Conservation (phyloP, 2,113 vertebrate species). For the Mirza zaza region DNA sequence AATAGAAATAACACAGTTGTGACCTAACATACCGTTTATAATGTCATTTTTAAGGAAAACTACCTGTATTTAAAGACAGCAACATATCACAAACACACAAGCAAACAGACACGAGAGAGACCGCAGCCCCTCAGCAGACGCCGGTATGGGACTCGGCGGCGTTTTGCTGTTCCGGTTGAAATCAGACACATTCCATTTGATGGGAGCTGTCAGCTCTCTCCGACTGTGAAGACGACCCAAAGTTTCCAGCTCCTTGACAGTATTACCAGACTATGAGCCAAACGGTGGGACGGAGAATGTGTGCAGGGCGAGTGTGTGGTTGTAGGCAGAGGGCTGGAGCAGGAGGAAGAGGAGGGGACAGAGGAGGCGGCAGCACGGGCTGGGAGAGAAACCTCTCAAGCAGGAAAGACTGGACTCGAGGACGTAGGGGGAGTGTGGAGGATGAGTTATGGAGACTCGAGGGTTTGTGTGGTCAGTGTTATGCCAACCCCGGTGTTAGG, state of each 20-base stretch:
- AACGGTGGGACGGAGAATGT: slow-evolving; percentile 80
- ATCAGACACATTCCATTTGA: slow-evolving; percentile 18
- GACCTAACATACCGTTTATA: slow-evolving; percentile 71
- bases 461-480: slow-evolving; percentile 80
- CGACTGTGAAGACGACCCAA: slow-evolving; percentile 85
- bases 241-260: slow-evolving; percentile 76
- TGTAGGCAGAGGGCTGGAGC: slow-evolving; percentile 66
- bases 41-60: slow-evolving; percentile 71
- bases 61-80: slow-evolving; percentile 83
- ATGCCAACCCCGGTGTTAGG: slow-evolving; percentile 82
- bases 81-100: slow-evolving; percentile 73
- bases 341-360: background rate
- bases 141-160: slow-evolving; percentile 19
- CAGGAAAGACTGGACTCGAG: slow-evolving; percentile 61
- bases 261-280: slow-evolving; percentile 79
- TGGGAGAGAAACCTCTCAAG: slow-evolving; percentile 40
- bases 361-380: slow-evolving; percentile 40
- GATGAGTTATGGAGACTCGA: slow-evolving; percentile 76
- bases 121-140: background rate
- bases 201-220: slow-evolving; percentile 67
- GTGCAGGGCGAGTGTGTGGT: slow-evolving; percentile 69
- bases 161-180: slow-evolving; percentile 41
- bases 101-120: background rate
- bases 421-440: slow-evolving; percentile 74
- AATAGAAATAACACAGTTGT: slow-evolving; percentile 75